Conservation (phyloP, 2,797 vertebrate species). For the Argya squamiceps region DNA sequence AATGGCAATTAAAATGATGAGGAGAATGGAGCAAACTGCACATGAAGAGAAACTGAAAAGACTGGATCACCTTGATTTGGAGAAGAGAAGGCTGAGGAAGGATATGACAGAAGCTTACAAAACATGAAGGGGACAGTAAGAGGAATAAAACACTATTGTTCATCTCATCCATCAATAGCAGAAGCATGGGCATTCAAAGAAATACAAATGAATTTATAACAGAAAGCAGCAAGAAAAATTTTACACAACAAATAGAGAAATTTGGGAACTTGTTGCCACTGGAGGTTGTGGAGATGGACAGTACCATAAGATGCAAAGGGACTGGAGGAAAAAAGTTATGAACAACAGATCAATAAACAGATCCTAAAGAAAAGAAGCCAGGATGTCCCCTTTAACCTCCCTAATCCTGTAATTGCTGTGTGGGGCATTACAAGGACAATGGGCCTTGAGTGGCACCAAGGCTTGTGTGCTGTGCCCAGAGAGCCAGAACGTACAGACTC, state of each 20-base stretch:
- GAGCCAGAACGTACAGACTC: background rate
- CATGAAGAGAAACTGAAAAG: background rate
- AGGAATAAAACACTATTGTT: background rate
- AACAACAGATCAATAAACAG: background rate
- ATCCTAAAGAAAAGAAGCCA: background rate
- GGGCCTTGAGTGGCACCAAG: background rate
- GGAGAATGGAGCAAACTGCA: background rate
- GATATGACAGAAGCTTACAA: background rate
- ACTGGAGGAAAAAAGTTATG: background rate
- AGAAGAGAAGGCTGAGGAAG: background rate
- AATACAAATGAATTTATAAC: background rate
- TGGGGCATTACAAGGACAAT: accelerated
- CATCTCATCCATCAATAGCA: background rate
- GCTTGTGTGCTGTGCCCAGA: background rate
- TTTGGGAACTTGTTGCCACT: background rate
- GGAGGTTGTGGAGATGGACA: background rate
- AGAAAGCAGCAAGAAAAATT: background rate
- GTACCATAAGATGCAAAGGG: background rate
- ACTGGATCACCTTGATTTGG: accelerated
- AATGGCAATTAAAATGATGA: background rate
- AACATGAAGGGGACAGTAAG: background rate
- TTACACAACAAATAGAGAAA: background rate
- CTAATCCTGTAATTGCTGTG: background rate
- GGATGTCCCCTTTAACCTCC: accelerated
- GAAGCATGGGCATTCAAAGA: background rate